Percentiles rank a stretch among this genome's conserved stretches.
phyloP scores from a whole-genome alignment of 2,797 vertebrate genomes.

The Taenioides sp. region DNA sequence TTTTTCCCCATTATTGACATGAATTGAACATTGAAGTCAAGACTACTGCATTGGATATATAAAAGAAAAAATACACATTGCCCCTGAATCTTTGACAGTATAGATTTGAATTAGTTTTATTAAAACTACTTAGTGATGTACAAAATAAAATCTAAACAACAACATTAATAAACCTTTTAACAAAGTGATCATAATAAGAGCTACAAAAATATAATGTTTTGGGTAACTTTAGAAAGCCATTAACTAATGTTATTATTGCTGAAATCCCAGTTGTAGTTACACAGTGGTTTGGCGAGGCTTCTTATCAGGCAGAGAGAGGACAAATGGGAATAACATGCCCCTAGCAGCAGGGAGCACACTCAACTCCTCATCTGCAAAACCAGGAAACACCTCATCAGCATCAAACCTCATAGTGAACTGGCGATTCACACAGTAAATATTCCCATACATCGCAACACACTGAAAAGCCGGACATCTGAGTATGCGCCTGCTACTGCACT shows the following conservation, averaged over 20 bases:
- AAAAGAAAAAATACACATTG: not conserved
- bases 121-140: no score
- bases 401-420: constrained; percentile 81
- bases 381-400: constrained; percentile 85
- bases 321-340: constrained; percentile 83
- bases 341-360: constrained; percentile 76
- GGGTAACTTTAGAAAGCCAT: constrained; percentile 26
- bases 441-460: constrained; percentile 75
- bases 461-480: constrained; percentile 77
- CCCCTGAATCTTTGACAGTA: not conserved
- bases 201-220: constrained; percentile 21
- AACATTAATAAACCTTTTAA: not conserved
- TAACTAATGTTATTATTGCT: constrained; percentile 53
- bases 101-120: not conserved
- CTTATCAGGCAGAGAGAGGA: constrained; percentile 81
- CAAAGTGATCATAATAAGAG: not conserved
- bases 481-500: constrained; percentile 76
- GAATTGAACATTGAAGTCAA: not conserved
- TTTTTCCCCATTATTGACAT: constrained; percentile 36
- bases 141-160: constrained; percentile 4
- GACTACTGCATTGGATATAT: not conserved
- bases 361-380: constrained; percentile 79
- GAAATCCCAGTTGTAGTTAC: constrained; percentile 66
- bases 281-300: constrained; percentile 74
- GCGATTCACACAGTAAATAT: constrained; percentile 84